Conservation (phyloP, 23 tunicate species). For the Corella eumyota region DNA sequence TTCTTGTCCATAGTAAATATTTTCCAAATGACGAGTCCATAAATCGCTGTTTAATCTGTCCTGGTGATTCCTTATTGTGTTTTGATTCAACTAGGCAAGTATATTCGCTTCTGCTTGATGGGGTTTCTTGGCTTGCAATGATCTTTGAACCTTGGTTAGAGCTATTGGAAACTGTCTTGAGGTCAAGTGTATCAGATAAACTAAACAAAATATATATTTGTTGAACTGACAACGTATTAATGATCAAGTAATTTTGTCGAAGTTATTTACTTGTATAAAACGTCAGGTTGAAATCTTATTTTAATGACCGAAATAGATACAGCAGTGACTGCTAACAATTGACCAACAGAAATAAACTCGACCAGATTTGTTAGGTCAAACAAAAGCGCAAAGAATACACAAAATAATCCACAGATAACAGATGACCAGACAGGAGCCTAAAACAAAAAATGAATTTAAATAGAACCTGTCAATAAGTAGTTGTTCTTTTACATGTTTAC, state of each 20-base stretch:
- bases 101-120: too few relatives aligned
- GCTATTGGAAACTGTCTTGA: too few relatives aligned
- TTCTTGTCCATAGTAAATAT: constrained; percentile 9
- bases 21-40: constrained; percentile 2
- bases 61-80: too few relatives aligned
- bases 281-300: constrained; percentile 52
- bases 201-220: too few relatives aligned
- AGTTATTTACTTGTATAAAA: constrained; percentile 46
- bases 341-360: constrained; percentile 80
- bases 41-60: too few relatives aligned
- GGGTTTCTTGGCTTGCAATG: too few relatives aligned
- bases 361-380: constrained; percentile 42
- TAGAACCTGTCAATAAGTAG: neutral
- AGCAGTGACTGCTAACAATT: constrained; percentile 71
- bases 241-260: too few relatives aligned
- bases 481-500: too few relatives aligned
- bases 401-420: constrained; percentile 9
- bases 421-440: constrained; percentile 39
- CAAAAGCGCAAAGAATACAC: constrained; percentile 26
- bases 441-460: neutral
- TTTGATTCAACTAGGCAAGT: too few relatives aligned
- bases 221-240: too few relatives aligned
- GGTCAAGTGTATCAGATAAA: too few relatives aligned
- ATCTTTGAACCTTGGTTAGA: too few relatives aligned
- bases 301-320: constrained; percentile 78